A percentile compares a stretch with the other conserved stretches of the same genome.
These are phyloP conservation scores for Parascotia fuliginaria DNA, from an alignment of 2,888 invertebrate genomes.

Conservation along the genomic window DNA sequence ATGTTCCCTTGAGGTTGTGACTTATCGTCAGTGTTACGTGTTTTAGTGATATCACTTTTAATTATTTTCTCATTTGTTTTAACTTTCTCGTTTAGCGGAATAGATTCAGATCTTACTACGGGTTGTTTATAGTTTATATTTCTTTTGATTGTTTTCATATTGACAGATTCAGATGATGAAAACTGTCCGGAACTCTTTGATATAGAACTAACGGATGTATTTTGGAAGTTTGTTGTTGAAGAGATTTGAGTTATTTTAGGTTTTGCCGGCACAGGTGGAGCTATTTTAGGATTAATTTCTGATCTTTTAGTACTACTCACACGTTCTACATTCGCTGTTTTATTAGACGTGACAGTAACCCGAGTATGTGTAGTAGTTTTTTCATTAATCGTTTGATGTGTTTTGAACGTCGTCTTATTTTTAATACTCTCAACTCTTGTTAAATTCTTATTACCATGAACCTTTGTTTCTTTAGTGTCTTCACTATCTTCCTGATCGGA, in stretches of 20 bases:
- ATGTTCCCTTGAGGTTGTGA: constrained; percentile 64
- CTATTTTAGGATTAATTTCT: constrained; percentile 73
- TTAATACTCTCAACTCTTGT: constrained; percentile 65
- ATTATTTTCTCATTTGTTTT: constrained; percentile 26
- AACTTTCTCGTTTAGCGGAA: constrained; percentile 47
- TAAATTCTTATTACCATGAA: constrained; percentile 56
- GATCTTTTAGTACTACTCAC: constrained; percentile 45
- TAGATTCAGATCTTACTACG: constrained; percentile 60
- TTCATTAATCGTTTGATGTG: constrained; percentile 53
- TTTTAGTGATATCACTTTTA: constrained; percentile 33
- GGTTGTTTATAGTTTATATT: constrained; percentile 58
- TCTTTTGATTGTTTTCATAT: constrained; percentile 63
- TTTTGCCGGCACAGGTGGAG: constrained; percentile 89
- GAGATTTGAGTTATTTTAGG: constrained; percentile 77
- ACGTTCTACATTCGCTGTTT: constrained; percentile 44
- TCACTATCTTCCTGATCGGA: constrained; percentile 89
- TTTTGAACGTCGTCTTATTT: constrained; percentile 63
- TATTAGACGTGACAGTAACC: constrained; percentile 42
- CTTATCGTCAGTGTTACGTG: constrained; percentile 43
- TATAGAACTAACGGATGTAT: constrained; percentile 44
- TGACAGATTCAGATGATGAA: constrained; percentile 63
- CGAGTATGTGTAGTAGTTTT: constrained; percentile 44
- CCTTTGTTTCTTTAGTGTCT: constrained; percentile 56
- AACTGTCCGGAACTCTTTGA: constrained; percentile 57
- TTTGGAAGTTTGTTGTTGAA: constrained; percentile 44